Conservation (phyloP, 1,140 invertebrate species). For the Mya arenaria region DNA sequence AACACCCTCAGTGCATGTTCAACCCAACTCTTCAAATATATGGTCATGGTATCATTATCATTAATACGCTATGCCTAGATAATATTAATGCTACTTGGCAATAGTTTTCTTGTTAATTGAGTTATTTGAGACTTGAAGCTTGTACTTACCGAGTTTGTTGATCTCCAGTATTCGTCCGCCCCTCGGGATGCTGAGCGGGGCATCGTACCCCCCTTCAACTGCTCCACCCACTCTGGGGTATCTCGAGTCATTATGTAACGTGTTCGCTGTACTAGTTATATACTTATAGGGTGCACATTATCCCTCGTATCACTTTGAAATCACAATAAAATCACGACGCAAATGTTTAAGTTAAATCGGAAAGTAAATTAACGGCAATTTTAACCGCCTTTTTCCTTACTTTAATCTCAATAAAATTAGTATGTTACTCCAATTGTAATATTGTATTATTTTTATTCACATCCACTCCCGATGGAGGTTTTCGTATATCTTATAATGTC, state of each 20-base stretch:
- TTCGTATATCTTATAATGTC: neutral
- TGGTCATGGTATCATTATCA: neutral
- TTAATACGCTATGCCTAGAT: neutral
- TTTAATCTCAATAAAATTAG: neutral
- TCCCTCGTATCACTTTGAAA: neutral
- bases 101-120: neutral
- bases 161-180: slow-evolving; percentile 38
- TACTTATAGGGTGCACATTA: neutral
- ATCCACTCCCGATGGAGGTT: neutral
- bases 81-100: neutral
- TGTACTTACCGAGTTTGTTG: slow-evolving; percentile 40
- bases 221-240: slow-evolving; percentile 51
- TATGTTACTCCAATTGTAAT: neutral
- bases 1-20: neutral
- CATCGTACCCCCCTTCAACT: slow-evolving; percentile 42
- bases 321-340: slow-evolving; percentile 1
- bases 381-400: neutral
- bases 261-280: neutral
- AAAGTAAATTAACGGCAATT: neutral
- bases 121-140: neutral
- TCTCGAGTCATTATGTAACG: slow-evolving; percentile 18
- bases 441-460: neutral
- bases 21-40: neutral
- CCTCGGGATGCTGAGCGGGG: neutral
- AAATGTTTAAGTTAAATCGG: neutral